Evolutionary conservation across 2,888 invertebrate genomes (phyloP), one percentile per base, ranked within the genome.

Genomic region (Arctia plantaginis): DNA sequence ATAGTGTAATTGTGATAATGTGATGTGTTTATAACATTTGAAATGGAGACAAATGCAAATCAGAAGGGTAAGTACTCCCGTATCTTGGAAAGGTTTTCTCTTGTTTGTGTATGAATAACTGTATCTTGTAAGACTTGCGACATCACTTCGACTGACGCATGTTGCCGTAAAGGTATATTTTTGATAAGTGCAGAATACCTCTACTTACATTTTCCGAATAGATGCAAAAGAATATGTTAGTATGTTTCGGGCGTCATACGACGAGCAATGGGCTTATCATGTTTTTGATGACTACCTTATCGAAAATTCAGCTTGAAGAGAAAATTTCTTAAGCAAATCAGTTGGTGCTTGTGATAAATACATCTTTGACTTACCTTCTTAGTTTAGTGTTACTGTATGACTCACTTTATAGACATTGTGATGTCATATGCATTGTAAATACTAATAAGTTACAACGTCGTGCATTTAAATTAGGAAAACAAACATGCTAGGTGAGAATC

Each of bases 31-130:
- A 84, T 85, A 84, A 79, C 85, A 82, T 85, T 86, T 87, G 93
- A 92, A 92, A 95, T 95, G 95, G 94, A 94, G 92, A 91, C 93
- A 87, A 94, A 93, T 91, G 90, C 91, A 89, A 95, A 92, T 92
- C 93, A 91, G 87, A 94, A 93, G 90, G 94, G 95, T 95, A 85
- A 94, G 95, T 92, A 89, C 85, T 83, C 87, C n/a, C 79, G 87
- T 83, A 78, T 80, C 81, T 84, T 74, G 76, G 82, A 84, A 85
- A 87, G 85, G 86, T 85, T 78, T 86, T 69, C 82, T 90, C 89
- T 91, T 94, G 94, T 95, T 95, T 94, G 92, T 93, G 91, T 93
- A 93, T 92, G 93, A 90, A 88, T 94, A 94, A 94, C 94, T 94
- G 94, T 95, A 93, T 87, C 87, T 88, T 89, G 87, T 85, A 88